Conservation (phyloP, 1,140 invertebrate genomes). For the Zaprionus ornatus region DNA sequence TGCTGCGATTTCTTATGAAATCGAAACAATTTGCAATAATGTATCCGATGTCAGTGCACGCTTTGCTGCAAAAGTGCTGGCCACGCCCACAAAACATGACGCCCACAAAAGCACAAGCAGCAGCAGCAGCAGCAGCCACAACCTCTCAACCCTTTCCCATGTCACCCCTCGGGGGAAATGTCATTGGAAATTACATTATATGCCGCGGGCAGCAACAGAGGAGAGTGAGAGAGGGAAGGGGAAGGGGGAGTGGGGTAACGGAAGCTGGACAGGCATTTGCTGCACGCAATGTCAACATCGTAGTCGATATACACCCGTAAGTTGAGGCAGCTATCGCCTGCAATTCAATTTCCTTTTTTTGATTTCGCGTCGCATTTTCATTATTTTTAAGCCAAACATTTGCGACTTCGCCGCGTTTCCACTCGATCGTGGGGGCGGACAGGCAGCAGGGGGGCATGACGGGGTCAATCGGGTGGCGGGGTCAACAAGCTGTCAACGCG, state of each 20-base stretch:
- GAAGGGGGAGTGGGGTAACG: background rate
- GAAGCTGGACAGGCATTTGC: constrained; percentile 52
- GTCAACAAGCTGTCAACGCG: constrained; percentile 26
- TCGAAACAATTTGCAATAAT: constrained; percentile 81
- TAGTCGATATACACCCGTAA: background rate
- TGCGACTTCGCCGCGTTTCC: background rate
- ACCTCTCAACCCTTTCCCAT: constrained; percentile 36
- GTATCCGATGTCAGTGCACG: constrained; percentile 78
- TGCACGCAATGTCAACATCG: constrained; percentile 78
- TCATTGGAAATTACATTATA: constrained; percentile 65
- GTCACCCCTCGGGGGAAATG: constrained; percentile 44
- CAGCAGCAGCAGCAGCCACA: background rate
- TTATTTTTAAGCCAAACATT: constrained; percentile 50
- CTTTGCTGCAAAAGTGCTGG: constrained; percentile 26
- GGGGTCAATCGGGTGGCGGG: constrained; percentile 7
- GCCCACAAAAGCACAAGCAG: background rate
- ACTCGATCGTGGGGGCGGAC: background rate
- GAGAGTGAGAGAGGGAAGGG: background rate
- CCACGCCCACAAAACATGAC: constrained; percentile 10
- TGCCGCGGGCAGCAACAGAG: background rate
- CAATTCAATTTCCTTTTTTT: constrained; percentile 76
- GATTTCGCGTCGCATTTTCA: constrained; percentile 50
- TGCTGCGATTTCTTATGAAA: constrained; percentile 74
- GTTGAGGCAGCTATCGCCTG: constrained; percentile 36
- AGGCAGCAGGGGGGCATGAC: too few species aligned